Evolutionary conservation across 2,797 vertebrate genomes (phyloP), one percentile per base, ranked within the genome.

Genomic region (Garrulus glandarius): DNA sequence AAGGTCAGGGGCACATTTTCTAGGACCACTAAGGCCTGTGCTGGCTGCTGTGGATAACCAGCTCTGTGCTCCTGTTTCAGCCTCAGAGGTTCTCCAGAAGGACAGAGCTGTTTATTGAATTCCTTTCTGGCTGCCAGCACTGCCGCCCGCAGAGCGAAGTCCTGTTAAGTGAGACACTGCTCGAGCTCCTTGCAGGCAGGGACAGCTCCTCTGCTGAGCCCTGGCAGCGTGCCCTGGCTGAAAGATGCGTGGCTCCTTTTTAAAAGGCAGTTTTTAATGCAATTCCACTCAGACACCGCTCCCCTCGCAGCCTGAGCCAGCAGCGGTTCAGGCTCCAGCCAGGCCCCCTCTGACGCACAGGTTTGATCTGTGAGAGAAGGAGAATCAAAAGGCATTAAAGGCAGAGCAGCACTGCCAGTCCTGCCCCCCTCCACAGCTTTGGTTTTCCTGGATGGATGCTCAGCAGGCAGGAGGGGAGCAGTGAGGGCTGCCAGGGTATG

Each of bases 1-100:
- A 39, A 84, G 92, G n/a, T 37, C 87, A 63, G 87, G 65, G 20
- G 46, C 22, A 3, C 30, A 3, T 81, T 81, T 67, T 3, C 9
- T 0, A 0, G 39, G 59, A 9, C 53, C 63, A 2, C 1, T 4
- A 3, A 32, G 43, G 50, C 43, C 43, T 2, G 3, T 17, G 15
- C 55, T 59, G 64, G 49, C 57, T 67, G 76, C 53, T n/a, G 49
- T 37, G 87, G 39, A 41, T 47, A 37, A 43, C 30, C 56, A 89
- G 92, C 46, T 53, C 71, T 1, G 34, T 0, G 2, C 12, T 65
- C 19, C 44, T 17, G 22, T 65, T 80, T 6, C 59, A 52, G 23
- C 79, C 60, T 5, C 57, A 18, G 18, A 27, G 64, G 39, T 4
- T 76, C 75, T 77, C 63, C 83, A 39, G 89, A 10, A 92, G 79